Evolutionary conservation across 2,113 vertebrate genomes (phyloP).

Genomic region (Chlamydotis undulata): DNA sequence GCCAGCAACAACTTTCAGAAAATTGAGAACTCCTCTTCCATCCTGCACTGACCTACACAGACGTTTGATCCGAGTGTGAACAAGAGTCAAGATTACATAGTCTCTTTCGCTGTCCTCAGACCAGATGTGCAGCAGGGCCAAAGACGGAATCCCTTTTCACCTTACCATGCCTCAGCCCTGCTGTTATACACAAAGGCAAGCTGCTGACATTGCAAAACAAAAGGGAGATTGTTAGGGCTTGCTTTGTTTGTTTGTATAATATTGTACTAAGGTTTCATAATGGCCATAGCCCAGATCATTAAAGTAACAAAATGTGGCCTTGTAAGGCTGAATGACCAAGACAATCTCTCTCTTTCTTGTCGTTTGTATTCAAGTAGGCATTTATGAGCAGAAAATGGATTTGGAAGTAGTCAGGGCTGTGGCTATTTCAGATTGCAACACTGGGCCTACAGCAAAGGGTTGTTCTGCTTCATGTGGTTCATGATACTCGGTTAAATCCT

Average conservation of each 20-base stretch:
- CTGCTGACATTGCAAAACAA: not conserved
- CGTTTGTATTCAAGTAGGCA: not conserved
- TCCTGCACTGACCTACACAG: not conserved
- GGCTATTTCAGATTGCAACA: not conserved
- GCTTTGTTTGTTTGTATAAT: not conserved
- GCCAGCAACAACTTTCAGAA: not conserved
- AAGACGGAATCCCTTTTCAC: not conserved
- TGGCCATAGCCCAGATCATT: not conserved
- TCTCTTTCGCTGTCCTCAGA: not conserved
- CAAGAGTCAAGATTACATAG: not conserved
- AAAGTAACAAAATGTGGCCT: not conserved
- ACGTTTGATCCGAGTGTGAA: rapidly evolving
- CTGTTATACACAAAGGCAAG: not conserved
- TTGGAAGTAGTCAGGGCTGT: not conserved
- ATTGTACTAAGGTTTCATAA: not conserved
- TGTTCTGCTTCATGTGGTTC: not conserved
- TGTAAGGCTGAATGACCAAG: not conserved
- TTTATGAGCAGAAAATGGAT: not conserved
- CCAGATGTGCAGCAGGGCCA: not conserved
- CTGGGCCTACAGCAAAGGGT: not conserved
- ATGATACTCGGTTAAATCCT: not conserved
- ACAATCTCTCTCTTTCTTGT: not conserved
- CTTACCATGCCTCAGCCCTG: not conserved
- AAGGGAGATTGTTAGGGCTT: not conserved
- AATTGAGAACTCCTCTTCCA: not conserved